Evolutionary conservation across 2,113 vertebrate species (phyloP).

Genomic region (Sturnus vulgaris): DNA sequence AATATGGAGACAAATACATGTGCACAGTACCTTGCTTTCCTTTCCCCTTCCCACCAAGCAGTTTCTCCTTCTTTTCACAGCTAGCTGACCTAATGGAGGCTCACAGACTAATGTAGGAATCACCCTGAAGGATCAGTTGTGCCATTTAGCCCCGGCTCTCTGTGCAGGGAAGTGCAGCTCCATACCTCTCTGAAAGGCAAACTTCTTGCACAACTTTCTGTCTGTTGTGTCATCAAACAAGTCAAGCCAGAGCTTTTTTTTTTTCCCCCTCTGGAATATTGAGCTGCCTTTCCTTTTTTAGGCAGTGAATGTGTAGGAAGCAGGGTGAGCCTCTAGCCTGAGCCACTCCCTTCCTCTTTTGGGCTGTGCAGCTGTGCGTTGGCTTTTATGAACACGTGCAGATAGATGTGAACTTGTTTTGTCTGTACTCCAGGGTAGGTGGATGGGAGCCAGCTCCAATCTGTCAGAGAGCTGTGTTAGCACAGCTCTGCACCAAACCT

Average conservation of each 20-base stretch:
- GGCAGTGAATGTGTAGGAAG: slow-evolving; percentile 9
- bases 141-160: background rate
- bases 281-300: slow-evolving; percentile 31
- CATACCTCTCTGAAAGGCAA: background rate
- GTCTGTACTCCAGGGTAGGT: slow-evolving; percentile 43
- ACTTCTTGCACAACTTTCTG: background rate
- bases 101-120: background rate
- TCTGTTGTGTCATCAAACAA: background rate
- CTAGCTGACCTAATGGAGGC: slow-evolving; percentile 49
- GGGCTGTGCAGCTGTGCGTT: slow-evolving; percentile 13
- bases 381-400: slow-evolving; percentile 45
- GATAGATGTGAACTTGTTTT: slow-evolving; percentile 56
- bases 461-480: slow-evolving; percentile 17
- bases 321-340: background rate
- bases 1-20: slow-evolving; percentile 7
- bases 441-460: slow-evolving; percentile 36
- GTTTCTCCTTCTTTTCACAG: slow-evolving; percentile 40
- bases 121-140: background rate
- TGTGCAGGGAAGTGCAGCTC: background rate
- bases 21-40: background rate
- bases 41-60: background rate
- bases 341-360: slow-evolving; percentile 47
- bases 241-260: background rate
- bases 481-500: background rate
- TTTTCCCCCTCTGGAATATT: background rate